These are phyloP conservation scores for Oreochromis niloticus DNA, from an alignment of 2,113 vertebrate genomes.

Conservation along the genomic window DNA sequence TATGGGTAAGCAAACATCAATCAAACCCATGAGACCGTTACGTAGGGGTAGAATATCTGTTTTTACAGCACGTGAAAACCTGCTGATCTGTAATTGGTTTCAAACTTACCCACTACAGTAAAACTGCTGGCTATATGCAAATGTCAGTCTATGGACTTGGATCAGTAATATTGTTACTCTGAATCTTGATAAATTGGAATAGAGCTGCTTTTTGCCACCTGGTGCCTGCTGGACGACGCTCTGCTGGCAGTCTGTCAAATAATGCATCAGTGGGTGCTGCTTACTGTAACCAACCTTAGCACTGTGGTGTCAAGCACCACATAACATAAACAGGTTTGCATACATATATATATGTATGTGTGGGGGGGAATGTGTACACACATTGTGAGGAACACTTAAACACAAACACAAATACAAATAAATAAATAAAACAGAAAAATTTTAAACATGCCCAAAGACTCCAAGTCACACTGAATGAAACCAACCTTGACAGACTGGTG, in stretches of 20 bases:
- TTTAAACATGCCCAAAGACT: not conserved
- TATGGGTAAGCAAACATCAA: not conserved
- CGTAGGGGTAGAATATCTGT: not conserved
- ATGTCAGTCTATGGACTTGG: slow-evolving; percentile 11
- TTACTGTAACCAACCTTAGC: slow-evolving; percentile 36
- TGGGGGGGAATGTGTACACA: not conserved
- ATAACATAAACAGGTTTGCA: not conserved
- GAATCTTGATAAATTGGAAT: slow-evolving; percentile 39
- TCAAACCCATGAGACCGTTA: not conserved
- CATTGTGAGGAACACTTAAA: not conserved
- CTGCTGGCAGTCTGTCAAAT: slow-evolving; percentile 43
- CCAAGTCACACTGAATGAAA: not conserved
- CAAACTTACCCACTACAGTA: not conserved
- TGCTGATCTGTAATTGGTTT: slow-evolving; percentile 24
- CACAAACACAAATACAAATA: not conserved
- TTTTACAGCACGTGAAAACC: not conserved
- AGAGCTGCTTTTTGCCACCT: slow-evolving; percentile 14
- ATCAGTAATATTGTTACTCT: slow-evolving; percentile 3
- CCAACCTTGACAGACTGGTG: slow-evolving; percentile 92
- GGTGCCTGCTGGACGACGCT: slow-evolving; percentile 5
- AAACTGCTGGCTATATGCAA: not conserved
- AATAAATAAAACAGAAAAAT: not conserved
- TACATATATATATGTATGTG: not conserved
- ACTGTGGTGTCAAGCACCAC: not conserved
- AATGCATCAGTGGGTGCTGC: slow-evolving; percentile 40